These are phyloP conservation scores for Diabrotica balteata DNA, from an alignment of 2,888 invertebrate species.

Conservation along the genomic window DNA sequence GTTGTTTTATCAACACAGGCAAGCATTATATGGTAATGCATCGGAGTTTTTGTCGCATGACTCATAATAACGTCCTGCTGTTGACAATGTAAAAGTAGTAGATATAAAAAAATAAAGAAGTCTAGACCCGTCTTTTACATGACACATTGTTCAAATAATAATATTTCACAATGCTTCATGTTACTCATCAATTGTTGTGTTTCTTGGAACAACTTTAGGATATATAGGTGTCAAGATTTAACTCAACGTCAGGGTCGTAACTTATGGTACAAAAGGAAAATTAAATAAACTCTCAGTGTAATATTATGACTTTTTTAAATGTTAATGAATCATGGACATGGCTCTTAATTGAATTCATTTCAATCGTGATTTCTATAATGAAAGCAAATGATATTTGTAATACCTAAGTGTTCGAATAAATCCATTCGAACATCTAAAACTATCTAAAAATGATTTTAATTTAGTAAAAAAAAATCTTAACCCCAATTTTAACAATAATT, in stretches of 20 bases:
- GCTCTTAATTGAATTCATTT: too few species aligned
- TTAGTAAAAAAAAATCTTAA: too few species aligned
- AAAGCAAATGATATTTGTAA: too few species aligned
- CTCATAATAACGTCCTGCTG: constrained; percentile 24
- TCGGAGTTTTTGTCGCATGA: constrained; percentile 15
- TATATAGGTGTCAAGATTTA: constrained; percentile 11
- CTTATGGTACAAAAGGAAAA: too few species aligned
- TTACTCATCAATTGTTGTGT: constrained; percentile 18
- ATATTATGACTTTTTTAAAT: too few species aligned
- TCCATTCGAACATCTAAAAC: too few species aligned
- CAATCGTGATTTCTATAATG: too few species aligned
- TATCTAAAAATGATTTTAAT: too few species aligned
- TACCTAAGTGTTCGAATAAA: too few species aligned
- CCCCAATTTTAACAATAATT: too few species aligned
- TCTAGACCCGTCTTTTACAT: constrained; percentile 24
- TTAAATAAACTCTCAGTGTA: too few species aligned
- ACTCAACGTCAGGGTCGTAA: constrained; percentile 8
- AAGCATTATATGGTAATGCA: constrained; percentile 23
- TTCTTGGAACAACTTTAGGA: constrained; percentile 24
- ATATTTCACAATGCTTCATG: constrained; percentile 17
- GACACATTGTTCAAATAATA: constrained; percentile 24
- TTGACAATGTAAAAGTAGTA: constrained; percentile 7
- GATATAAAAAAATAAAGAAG: constrained; percentile 20
- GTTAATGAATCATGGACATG: too few species aligned
- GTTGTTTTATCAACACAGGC: not conserved